These are phyloP conservation scores for Cichlasoma orientale DNA, from an alignment of 2,797 vertebrate genomes.

Conservation along the genomic window DNA sequence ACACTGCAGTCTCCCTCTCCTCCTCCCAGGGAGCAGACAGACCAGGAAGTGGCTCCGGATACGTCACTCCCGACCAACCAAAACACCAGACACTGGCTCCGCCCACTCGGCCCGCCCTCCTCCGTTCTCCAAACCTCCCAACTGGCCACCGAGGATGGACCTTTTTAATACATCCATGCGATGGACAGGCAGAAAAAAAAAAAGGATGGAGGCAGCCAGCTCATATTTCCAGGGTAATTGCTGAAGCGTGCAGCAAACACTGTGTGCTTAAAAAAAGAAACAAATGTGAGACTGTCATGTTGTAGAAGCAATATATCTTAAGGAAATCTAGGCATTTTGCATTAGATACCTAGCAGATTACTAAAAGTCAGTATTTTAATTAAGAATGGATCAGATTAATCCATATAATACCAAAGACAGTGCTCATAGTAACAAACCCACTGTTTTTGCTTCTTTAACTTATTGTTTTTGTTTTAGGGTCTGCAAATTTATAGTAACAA, in stretches of 20 bases:
- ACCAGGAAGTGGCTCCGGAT: constrained; percentile 71
- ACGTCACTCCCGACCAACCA: constrained; percentile 74
- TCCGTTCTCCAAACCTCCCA: constrained; percentile 21
- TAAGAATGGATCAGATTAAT: background rate
- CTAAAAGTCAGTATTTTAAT: background rate
- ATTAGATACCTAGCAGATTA: background rate
- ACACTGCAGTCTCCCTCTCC: constrained; percentile 74
- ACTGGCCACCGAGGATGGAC: constrained; percentile 13
- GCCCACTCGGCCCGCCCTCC: constrained; percentile 39
- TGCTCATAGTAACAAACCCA: background rate
- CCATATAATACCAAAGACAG: background rate
- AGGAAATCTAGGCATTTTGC: background rate
- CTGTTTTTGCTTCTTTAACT: background rate
- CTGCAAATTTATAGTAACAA: background rate
- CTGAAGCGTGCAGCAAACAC: constrained; percentile 43
- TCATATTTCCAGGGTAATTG: constrained; percentile 51
- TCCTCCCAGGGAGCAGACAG: constrained; percentile 64
- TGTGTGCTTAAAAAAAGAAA: constrained; percentile 24
- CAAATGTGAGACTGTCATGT: constrained; percentile 14
- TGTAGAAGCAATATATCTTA: background rate
- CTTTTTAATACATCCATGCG: background rate
- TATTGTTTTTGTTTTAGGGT: background rate
- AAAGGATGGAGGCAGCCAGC: constrained; percentile 3
- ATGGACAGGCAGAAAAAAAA: constrained; percentile 15
- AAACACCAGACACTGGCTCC: constrained; percentile 39